These are phyloP conservation scores for Drosophila obscura DNA, from an alignment of 1,140 invertebrate genomes.

Conservation along the genomic window DNA sequence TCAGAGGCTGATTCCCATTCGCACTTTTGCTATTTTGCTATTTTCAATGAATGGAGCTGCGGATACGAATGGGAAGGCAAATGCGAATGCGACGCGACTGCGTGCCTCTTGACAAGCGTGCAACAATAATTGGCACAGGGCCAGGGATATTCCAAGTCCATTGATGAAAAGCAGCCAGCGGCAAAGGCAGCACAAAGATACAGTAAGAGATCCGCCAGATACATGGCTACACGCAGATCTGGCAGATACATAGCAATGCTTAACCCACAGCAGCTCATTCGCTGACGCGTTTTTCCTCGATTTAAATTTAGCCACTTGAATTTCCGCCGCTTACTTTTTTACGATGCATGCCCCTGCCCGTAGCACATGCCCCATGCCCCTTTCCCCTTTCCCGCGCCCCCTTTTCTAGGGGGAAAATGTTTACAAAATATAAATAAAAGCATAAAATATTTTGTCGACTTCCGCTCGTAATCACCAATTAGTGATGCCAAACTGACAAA, in stretches of 20 bases:
- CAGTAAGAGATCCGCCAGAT: conserved; percentile 14
- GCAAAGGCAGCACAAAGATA: too few relatives aligned
- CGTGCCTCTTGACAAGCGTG: conserved; percentile 55
- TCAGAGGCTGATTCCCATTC: conserved; percentile 50
- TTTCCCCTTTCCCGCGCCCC: conserved; percentile 4
- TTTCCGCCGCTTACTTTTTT: conserved; percentile 60
- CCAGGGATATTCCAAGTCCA: conserved; percentile 63
- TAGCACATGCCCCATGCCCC: neutral
- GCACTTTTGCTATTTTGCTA: conserved; percentile 47
- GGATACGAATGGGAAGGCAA: conserved; percentile 48
- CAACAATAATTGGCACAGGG: conserved; percentile 73
- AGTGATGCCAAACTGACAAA: conserved; percentile 83
- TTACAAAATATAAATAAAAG: conserved; percentile 79
- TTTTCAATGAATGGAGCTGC: conserved; percentile 68
- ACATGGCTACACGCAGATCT: conserved; percentile 30
- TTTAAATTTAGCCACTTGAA: conserved; percentile 79
- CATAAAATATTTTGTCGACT: conserved; percentile 82
- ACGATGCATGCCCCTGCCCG: conserved; percentile 4
- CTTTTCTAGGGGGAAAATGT: conserved; percentile 32
- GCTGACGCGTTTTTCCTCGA: conserved; percentile 23
- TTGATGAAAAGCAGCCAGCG: conserved; percentile 72
- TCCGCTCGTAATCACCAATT: conserved; percentile 83
- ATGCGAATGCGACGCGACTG: conserved; percentile 20
- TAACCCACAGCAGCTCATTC: conserved; percentile 44
- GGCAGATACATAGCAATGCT: conserved; percentile 10